Evolutionary conservation across 2,888 invertebrate genomes (phyloP), one percentile per base, ranked within the genome.

Genomic region (Cactoblastis cactorum): DNA sequence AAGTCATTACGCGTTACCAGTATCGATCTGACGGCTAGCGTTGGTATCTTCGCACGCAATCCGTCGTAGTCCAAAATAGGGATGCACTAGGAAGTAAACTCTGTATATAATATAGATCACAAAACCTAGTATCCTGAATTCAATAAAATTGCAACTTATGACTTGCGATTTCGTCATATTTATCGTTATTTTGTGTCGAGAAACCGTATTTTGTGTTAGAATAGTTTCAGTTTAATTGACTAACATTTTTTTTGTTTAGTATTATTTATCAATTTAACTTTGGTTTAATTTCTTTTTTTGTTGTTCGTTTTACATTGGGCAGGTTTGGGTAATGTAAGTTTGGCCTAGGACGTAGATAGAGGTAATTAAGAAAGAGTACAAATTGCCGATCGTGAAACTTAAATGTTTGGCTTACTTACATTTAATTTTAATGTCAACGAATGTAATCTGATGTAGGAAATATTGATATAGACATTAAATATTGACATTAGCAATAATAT

Each of bases 401-500:
- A 74, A 75, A 71, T 71, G 77, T 86, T 85, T 87, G 84, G 86
- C 88, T 90, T 87, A 84, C 83, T 83, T 86, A 83, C 79, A 80
- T 83, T 84, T 84, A 82, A 83, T 86, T 83, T 80, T 78, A 80
- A 79, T 83, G 89, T 90, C 90, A 90, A 90, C 90, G 90, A 90
- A 90, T 90, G 87, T 90, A 90, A 90, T 90, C 90, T 86, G 90
- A 84, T 70, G 88, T 90, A 90, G 90, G 85, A 69, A 82, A 84
- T 88, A 87, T 82, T 83, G 77, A 85, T 82, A 72, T 80, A 87
- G 86, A 83, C 86, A 87, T 87, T 89, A 90, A 90, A 90, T 90
- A 89, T 85, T 83, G 84, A 85, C 82, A 85, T 88, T 90, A 90
- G 90, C 90, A 90, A 90, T 90, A 90, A 90, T 90, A 83, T 77